Conservation (phyloP, 2,113 vertebrate genomes). For the Anolis carolinensis region DNA sequence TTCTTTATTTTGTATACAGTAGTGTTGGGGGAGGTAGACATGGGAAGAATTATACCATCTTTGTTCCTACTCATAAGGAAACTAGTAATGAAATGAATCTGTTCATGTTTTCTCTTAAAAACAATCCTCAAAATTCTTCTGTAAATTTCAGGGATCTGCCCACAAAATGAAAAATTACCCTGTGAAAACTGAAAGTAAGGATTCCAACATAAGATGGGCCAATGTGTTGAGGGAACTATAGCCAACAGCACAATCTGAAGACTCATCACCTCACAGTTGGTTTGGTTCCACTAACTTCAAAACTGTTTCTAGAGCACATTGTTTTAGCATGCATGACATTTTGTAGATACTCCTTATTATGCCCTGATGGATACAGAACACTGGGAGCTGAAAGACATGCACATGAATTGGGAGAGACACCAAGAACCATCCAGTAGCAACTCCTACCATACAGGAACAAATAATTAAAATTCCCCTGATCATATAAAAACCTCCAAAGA, state of each 20-base stretch:
- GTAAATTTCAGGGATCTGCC: neutral
- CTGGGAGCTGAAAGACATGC: neutral
- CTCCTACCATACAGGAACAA: too few species aligned
- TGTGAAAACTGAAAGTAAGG: neutral
- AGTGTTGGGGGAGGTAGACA: neutral
- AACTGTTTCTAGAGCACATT: neutral
- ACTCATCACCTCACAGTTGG: neutral
- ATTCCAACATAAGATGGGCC: neutral
- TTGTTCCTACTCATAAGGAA: neutral
- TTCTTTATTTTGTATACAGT: too few species aligned
- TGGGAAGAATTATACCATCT: neutral
- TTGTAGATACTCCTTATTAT: neutral
- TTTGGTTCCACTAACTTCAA: neutral
- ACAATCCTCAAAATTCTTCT: neutral
- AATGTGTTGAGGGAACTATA: neutral
- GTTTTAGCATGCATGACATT: neutral
- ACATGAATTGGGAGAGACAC: neutral
- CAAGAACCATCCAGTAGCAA: too few species aligned
- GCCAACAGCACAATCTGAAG: neutral
- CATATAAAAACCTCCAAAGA: too few species aligned
- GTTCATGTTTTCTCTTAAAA: neutral
- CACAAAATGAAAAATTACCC: neutral
- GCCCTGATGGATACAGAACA: neutral
- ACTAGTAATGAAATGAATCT: neutral
- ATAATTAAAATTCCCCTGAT: too few species aligned